A percentile compares a stretch with the other conserved stretches of the same genome.
Conservation (phyloP, 1,140 invertebrate genomes). For the Mya arenaria region DNA sequence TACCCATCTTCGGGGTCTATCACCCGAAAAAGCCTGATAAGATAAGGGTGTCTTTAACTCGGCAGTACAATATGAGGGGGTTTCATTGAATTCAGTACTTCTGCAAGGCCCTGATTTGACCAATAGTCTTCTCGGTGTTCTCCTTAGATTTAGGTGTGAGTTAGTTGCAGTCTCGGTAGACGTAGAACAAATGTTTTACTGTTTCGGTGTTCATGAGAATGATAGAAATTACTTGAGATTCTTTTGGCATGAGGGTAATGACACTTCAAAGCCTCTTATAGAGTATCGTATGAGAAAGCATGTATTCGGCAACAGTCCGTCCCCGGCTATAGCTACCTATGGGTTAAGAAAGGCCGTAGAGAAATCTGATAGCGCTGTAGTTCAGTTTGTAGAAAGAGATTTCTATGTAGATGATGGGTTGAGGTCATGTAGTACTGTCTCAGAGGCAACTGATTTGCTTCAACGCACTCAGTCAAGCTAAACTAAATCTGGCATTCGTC, state of each 20-base stretch:
- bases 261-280: conserved; percentile 1
- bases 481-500: conserved; percentile 23
- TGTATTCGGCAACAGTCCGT: conserved; percentile 55
- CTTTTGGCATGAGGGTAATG: conserved; percentile 51
- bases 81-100: conserved; percentile 44
- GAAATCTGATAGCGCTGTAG: conserved; percentile 19
- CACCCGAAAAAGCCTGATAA: conserved; percentile 57
- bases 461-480: conserved; percentile 38
- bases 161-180: conserved; percentile 29
- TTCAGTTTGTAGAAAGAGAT: conserved; percentile 45
- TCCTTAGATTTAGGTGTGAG: conserved; percentile 43
- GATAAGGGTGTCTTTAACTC: conserved; percentile 59
- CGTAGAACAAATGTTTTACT: conserved; percentile 54
- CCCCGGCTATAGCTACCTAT: conserved; percentile 49
- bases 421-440: conserved; percentile 3
- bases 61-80: conserved; percentile 21
- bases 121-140: conserved; percentile 35
- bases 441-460: conserved; percentile 33
- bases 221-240: conserved; percentile 47
- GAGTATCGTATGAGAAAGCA: conserved; percentile 55
- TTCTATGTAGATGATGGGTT: conserved; percentile 57
- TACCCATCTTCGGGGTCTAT: conserved; percentile 49
- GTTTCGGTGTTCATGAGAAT: conserved; percentile 13
- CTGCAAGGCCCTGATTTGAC: conserved; percentile 58
- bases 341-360: conserved; percentile 27